Conservation (phyloP, 2,888 invertebrate species). For the Branchellion lobata region DNA sequence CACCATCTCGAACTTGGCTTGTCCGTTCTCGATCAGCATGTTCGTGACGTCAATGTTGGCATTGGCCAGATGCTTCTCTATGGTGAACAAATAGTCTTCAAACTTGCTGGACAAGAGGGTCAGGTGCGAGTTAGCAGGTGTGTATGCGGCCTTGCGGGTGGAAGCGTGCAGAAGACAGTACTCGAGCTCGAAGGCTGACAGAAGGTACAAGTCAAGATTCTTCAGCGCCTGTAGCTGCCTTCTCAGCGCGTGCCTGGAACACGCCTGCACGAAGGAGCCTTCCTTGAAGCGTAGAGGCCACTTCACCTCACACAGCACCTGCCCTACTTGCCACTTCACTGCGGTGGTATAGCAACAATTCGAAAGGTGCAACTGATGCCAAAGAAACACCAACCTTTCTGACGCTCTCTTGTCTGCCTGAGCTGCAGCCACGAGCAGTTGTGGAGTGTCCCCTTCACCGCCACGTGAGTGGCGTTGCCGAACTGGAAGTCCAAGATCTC, state of each 20-base stretch:
- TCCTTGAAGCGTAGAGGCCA: slow-evolving; percentile 32
- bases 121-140: slow-evolving; percentile 21
- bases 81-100: slow-evolving; percentile 37
- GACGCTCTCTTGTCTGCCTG: neutral
- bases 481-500: no score
- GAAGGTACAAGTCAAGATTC: slow-evolving; percentile 43
- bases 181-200: slow-evolving; percentile 47
- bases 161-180: slow-evolving; percentile 34
- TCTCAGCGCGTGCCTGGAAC: slow-evolving; percentile 45
- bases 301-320: slow-evolving; percentile 46
- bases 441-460: neutral
- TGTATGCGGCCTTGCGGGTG: slow-evolving; percentile 38
- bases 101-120: neutral
- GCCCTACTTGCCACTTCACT: slow-evolving; percentile 37
- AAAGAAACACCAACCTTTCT: no score
- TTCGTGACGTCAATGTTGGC: slow-evolving; percentile 38
- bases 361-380: no score
- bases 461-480: neutral
- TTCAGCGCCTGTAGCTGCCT: slow-evolving; percentile 42
- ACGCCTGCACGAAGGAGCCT: slow-evolving; percentile 33
- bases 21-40: slow-evolving; percentile 43
- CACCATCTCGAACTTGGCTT: slow-evolving; percentile 47
- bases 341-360: no score
- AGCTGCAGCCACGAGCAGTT: neutral
- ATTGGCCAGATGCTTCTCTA: slow-evolving; percentile 36